These are phyloP conservation scores for Pelagia noctiluca DNA, from an alignment of 30 jellyfish, hydroid and myxozoan species.

Conservation along the genomic window DNA sequence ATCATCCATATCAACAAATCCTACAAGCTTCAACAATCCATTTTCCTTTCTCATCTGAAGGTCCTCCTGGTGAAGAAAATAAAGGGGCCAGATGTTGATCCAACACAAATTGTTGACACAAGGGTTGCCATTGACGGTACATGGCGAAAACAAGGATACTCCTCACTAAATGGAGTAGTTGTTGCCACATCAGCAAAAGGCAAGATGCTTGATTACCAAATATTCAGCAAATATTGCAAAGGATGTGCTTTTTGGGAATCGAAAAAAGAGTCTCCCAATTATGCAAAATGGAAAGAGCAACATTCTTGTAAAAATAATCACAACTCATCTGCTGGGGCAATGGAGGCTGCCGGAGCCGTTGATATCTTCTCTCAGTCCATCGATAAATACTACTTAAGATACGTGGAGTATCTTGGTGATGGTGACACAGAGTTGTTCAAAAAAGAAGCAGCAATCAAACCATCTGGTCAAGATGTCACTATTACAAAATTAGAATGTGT, in stretches of 20 bases:
- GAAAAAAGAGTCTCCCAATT: slow-evolving; percentile 38
- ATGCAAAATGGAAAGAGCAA: slow-evolving; percentile 42
- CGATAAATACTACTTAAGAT: slow-evolving; percentile 25
- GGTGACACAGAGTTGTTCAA: slow-evolving; percentile 60
- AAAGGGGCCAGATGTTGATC: too few relatives aligned
- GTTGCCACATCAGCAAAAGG: slow-evolving; percentile 45
- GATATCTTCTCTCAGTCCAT: slow-evolving; percentile 35
- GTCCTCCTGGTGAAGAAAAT: slow-evolving; percentile 4
- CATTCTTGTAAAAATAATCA: slow-evolving; percentile 60
- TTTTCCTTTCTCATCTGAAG: slow-evolving; percentile 1
- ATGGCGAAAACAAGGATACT: slow-evolving; percentile 15
- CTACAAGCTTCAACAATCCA: slow-evolving; percentile 25
- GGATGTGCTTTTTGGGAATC: slow-evolving; percentile 57
- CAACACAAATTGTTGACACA: too few relatives aligned
- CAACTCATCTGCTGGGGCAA: slow-evolving; percentile 68
- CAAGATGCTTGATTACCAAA: slow-evolving; percentile 42
- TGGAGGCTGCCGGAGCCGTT: slow-evolving; percentile 69
- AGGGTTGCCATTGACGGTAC: too few relatives aligned
- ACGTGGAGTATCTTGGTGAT: slow-evolving; percentile 46
- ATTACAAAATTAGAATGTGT: slow-evolving; percentile 70
- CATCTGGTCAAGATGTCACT: slow-evolving; percentile 64
- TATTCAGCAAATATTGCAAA: slow-evolving; percentile 65
- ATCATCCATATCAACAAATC: slow-evolving; percentile 21
- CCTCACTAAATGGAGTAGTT: slow-evolving; percentile 37
- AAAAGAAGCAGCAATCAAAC: slow-evolving; percentile 41